Evolutionary conservation across 2,797 vertebrate genomes (phyloP).

Genomic region (Cyprinodon diabolis): DNA sequence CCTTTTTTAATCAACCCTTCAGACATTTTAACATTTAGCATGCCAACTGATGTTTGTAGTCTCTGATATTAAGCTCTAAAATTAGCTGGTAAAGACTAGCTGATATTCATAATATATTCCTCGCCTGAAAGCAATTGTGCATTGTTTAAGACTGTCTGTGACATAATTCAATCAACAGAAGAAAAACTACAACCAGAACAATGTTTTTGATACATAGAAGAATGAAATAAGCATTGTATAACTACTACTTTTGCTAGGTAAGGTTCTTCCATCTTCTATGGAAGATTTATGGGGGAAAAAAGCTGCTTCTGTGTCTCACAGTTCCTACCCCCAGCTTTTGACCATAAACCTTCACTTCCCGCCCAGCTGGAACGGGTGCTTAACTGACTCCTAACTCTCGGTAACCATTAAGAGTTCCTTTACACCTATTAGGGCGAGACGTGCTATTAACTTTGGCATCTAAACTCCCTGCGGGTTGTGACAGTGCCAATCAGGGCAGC

Average conservation of each 20-base stretch:
- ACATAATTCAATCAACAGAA: background rate
- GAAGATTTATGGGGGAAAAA: constrained; percentile 17
- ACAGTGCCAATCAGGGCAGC: constrained; percentile 34
- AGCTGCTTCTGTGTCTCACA: background rate
- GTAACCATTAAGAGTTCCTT: constrained; percentile 50
- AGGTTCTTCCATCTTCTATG: constrained; percentile 7
- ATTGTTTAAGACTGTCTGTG: background rate
- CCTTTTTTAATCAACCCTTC: background rate
- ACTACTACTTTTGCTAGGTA: constrained; percentile 4
- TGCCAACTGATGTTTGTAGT: background rate
- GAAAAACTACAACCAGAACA: background rate
- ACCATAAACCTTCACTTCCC: constrained; percentile 42
- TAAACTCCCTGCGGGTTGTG: constrained; percentile 27
- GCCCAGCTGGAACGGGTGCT: constrained; percentile 50
- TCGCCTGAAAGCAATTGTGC: too few species aligned
- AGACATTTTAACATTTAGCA: background rate
- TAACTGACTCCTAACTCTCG: constrained; percentile 28
- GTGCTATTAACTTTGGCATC: constrained; percentile 58
- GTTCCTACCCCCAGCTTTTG: constrained; percentile 18
- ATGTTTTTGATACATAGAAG: too few species aligned
- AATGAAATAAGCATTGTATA: background rate
- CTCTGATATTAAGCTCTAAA: background rate
- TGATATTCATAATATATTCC: background rate
- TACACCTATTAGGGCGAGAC: constrained; percentile 43
- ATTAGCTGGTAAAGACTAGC: background rate